Percentiles rank a stretch among this genome's conserved stretches.
Conservation (phyloP, 1,140 invertebrate genomes). For the Gyrodactylus bullatarudis region DNA sequence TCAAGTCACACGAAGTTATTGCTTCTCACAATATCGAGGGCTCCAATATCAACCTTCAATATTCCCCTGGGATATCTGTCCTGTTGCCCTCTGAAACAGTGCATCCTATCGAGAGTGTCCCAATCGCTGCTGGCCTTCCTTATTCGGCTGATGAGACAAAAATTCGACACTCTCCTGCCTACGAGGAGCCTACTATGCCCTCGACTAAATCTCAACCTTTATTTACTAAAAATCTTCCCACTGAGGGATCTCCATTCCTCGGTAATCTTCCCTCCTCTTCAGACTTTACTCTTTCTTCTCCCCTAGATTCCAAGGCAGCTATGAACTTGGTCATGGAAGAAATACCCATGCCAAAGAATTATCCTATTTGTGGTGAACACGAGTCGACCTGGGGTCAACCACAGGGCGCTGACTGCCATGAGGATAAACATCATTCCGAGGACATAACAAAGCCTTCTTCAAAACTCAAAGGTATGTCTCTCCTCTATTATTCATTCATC, state of each 20-base stretch:
- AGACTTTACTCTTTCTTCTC: not conserved
- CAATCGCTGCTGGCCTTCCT: not conserved
- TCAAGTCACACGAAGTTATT: not conserved
- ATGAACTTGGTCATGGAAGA: not conserved
- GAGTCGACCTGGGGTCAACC: not conserved
- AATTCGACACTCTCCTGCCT: not conserved
- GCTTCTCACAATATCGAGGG: not conserved
- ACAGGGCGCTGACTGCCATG: not conserved
- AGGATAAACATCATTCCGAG: not conserved
- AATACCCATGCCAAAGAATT: not conserved
- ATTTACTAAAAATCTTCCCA: not conserved
- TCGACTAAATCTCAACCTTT: not conserved
- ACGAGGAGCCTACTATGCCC: not conserved
- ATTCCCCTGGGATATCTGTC: not conserved
- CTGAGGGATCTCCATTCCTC: not conserved
- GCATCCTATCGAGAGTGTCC: not conserved
- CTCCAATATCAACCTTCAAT: not conserved
- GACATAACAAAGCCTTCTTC: not conserved
- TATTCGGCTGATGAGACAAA: not conserved
- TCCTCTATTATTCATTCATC: not conserved
- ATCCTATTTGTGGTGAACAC: not conserved
- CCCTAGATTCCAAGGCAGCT: not conserved
- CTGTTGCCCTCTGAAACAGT: not conserved
- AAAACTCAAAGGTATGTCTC: not conserved
- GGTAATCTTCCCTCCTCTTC: not conserved